Evolutionary conservation across 2,113 vertebrate genomes (phyloP).

Genomic region (Heptranchias perlo): DNA sequence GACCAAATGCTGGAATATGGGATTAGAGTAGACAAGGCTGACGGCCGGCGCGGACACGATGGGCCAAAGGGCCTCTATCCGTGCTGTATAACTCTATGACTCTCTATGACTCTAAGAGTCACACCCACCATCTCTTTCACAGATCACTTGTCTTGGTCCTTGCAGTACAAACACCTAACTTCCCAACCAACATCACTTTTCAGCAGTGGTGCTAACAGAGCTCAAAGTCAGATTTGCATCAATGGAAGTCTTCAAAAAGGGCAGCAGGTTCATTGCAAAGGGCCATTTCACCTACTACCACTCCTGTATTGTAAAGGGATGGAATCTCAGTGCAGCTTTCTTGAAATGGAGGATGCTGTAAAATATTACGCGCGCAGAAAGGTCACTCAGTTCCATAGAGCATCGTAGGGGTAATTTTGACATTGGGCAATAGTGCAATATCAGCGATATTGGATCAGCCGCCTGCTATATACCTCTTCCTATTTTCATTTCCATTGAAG

Average conservation of each 20-base stretch:
- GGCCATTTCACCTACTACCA: neutral
- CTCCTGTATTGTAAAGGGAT: neutral
- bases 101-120: no score
- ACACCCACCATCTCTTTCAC: neutral
- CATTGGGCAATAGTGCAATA: neutral
- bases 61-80: no score
- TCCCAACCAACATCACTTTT: neutral
- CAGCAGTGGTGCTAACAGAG: neutral
- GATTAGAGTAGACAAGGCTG: no score
- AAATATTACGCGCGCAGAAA: neutral
- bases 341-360: neutral
- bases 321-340: neutral
- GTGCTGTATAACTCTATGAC: no score
- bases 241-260: neutral
- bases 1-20: no score
- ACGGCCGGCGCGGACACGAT: no score
- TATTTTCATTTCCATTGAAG: neutral
- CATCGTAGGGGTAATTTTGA: neutral
- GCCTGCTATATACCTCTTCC: neutral
- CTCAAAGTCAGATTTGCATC: neutral
- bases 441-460: neutral
- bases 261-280: neutral
- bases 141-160: neutral
- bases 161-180: neutral
- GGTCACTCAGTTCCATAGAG: neutral